Evolutionary conservation across 2,797 vertebrate genomes (phyloP).

Genomic region (Aplochiton taeniatus): DNA sequence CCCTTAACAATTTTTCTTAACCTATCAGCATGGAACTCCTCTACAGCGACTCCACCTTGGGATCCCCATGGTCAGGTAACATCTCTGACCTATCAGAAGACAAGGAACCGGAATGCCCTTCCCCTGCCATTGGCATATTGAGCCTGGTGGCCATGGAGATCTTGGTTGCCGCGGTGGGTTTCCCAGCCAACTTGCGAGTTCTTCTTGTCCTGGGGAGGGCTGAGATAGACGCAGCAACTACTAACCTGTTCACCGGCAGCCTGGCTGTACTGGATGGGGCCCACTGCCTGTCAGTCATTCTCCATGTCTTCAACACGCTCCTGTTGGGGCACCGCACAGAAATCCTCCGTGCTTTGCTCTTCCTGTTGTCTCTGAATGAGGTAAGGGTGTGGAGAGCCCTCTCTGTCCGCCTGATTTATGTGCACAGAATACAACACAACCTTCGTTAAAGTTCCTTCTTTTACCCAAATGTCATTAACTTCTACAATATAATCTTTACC

Average conservation of each 20-base stretch:
- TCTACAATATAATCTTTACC: too few species aligned
- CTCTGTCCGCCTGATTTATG: not conserved
- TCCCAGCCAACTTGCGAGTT: constrained; percentile 18
- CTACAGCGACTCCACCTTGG: not conserved
- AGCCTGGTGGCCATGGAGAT: constrained; percentile 13
- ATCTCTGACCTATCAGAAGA: not conserved
- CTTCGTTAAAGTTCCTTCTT: too few species aligned
- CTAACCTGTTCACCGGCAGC: constrained; percentile 22
- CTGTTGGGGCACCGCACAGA: not conserved
- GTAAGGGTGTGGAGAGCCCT: not conserved
- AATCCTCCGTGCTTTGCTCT: not conserved
- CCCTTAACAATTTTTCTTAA: not conserved
- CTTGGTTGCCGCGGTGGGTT: constrained; percentile 7
- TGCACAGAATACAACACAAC: too few species aligned
- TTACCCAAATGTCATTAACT: too few species aligned
- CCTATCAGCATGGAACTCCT: not conserved
- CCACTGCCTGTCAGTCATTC: constrained; percentile 1
- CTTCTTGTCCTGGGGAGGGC: constrained; percentile 10
- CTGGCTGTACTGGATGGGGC: constrained; percentile 17
- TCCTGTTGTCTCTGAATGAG: constrained; percentile 13
- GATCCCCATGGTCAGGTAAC: not conserved
- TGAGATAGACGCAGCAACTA: constrained; percentile 5
- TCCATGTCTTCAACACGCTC: constrained; percentile 2
- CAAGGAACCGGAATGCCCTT: not conserved
- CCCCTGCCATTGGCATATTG: too few species aligned